Base-by-base conservation (phyloP, 2,797 vertebrate genomes). In the Cryptoprocta ferox region DNA sequence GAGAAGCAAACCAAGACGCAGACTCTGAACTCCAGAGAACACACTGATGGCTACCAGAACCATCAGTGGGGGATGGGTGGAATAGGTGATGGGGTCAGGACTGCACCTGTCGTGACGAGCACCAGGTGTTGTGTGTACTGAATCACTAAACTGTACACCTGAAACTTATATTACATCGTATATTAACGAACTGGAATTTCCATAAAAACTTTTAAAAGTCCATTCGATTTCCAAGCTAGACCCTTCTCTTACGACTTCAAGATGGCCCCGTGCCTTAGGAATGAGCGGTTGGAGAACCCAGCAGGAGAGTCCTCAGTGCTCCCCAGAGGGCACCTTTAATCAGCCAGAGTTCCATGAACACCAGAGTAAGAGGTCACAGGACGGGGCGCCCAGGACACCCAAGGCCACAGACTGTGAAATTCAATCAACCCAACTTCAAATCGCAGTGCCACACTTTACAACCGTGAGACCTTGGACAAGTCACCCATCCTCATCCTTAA, bases 171-270 rank as follows among this genome's bases (percentile, higher is more conserved):
- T 19, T 45, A 48, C 9, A 5, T 18, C 19, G 28, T 32, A 45
- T 45, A 28, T 75, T 18, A 30, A 75, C 42, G 10, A 48, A 48
- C 15, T 18, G 42, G 42, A 75, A 75, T 75, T 45, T 48, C 45
- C 32, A 75, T 32, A 48, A 45, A 32, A 45, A 45, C 26, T 73
- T 42, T 26, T 2, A 65, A 91, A 95, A 45, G 4, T 35, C 61
- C 63, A 37, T 84, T 93, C 45, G 42, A 56, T 89, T 79, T 94
- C 61, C 28, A 85, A 89, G 89, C 13, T 68, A 83, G n/a, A 71
- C 6, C 39, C 30, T 42, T 82, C 68, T 70, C n/a, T 48, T 75
- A 94, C 89, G 76, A 75, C 48, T 45, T 95, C 19, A 63, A 94
- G 95, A 89, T 89, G 37, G 70, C 70, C 48, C 70, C 63, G 59